Evolutionary conservation across 2,797 vertebrate genomes (phyloP).

Genomic region (Sardinella longiceps): DNA sequence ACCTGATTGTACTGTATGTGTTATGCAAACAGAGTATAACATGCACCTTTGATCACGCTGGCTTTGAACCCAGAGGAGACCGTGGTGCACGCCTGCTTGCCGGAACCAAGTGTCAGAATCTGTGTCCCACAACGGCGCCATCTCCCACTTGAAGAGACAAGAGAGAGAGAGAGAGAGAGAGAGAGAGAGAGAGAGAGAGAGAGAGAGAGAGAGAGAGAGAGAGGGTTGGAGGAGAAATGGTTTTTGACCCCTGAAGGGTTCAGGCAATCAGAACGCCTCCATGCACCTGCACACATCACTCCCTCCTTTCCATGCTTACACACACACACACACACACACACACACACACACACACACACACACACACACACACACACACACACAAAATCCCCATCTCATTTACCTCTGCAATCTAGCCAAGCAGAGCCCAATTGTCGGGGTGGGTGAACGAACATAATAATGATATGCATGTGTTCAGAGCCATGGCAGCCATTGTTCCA

Average conservation of each 20-base stretch:
- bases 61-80: conserved; percentile 51
- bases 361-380: conserved; percentile 43
- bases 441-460: conserved; percentile 74
- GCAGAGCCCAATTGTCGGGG: conserved; percentile 55
- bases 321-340: background rate
- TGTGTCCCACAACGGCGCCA: background rate
- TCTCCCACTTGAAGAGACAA: background rate
- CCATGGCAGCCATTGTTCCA: conserved; percentile 47
- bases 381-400: conserved; percentile 50
- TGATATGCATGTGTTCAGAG: conserved; percentile 69
- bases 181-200: background rate
- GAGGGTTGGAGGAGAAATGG: conserved; percentile 68
- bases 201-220: background rate
- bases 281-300: conserved; percentile 15
- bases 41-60: conserved; percentile 64
- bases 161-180: background rate
- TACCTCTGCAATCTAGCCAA: conserved; percentile 53
- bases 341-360: background rate
- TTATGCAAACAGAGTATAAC: background rate
- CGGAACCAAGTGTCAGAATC: background rate
- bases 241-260: conserved; percentile 60
- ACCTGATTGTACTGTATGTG: background rate
- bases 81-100: background rate
- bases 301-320: background rate
- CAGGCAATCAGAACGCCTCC: conserved; percentile 59